Conservation (phyloP, 2,888 invertebrate species). For the Caenorhabditis becei region DNA sequence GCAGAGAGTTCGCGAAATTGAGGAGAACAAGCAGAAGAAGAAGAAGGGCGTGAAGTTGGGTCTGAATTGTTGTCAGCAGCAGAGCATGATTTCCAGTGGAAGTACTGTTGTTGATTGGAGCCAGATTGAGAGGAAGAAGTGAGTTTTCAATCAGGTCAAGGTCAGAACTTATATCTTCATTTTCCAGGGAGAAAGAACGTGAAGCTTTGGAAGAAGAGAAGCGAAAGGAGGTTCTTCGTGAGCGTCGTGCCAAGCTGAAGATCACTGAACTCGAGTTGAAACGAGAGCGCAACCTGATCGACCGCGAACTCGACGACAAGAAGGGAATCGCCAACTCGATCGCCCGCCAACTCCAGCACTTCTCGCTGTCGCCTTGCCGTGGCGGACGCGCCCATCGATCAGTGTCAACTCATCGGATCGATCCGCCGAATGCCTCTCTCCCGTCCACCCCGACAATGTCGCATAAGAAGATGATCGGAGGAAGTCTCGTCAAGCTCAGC, state of each 20-base stretch:
- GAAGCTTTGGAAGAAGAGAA: constrained; percentile 66
- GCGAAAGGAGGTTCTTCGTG: constrained; percentile 67
- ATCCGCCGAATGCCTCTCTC: constrained; percentile 69
- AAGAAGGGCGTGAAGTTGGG: constrained; percentile 62
- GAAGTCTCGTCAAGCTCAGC: constrained; percentile 43
- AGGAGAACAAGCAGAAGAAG: constrained; percentile 64
- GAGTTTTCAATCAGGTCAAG: constrained; percentile 21
- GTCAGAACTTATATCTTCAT: not conserved
- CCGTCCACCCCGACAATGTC: constrained; percentile 71
- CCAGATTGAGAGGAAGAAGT: constrained; percentile 66
- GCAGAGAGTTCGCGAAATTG: constrained; percentile 66
- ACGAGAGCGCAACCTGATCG: constrained; percentile 60
- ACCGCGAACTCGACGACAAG: constrained; percentile 63
- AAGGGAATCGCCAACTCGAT: constrained; percentile 55
- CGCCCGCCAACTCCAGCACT: constrained; percentile 65
- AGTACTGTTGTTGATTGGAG: constrained; percentile 70
- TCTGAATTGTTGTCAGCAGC: constrained; percentile 69
- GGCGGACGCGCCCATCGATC: constrained; percentile 45
- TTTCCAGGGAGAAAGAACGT: constrained; percentile 64
- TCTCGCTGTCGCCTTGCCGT: constrained; percentile 62
- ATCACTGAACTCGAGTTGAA: constrained; percentile 64
- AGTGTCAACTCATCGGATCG: constrained; percentile 51
- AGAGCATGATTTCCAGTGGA: constrained; percentile 68
- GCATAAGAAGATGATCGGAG: constrained; percentile 42
- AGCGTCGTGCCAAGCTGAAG: constrained; percentile 68